Base-by-base conservation (phyloP, 1,140 invertebrate genomes). In the Neotoxoptera formosana region DNA sequence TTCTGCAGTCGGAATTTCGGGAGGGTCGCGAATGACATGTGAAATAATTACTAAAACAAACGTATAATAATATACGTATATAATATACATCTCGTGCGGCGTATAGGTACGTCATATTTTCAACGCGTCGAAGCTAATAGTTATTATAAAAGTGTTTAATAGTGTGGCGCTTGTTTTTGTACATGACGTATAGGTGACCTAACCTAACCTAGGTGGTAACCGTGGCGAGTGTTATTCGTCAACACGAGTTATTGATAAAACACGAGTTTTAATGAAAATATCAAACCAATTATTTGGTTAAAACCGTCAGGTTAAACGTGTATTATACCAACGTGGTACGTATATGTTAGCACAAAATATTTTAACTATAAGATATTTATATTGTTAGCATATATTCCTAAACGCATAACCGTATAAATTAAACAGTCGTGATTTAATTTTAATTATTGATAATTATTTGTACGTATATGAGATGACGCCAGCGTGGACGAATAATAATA, bases 1-100 rank as follows among this genome's bases (percentile, higher is more conserved):
- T 76, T 76, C 60, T 76, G 60, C 60, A 76, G 60, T 76, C n/a
- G 60, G 60, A 76, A 76, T 76, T n/a, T 76, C n/a, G 60, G 60
- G n/a, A 76, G 60, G 60, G 60, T 76, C 30, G 30, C 60, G 60
- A 67, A 67, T 67, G 60, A 67, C 60, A 67, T 67, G 60, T 76
- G 60, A 76, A 76, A 76, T n/a, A 76, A 76, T 76, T n/a, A 76
- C 14, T 76, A 76, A 76, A 76, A 76, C 60, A 76, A 76, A 76
- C 60, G 60, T 76, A 41, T 41, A 41, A 41, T 20, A 17, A n/a
- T n/a, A n/a, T n/a, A n/a, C n/a, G n/a, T n/a, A n/a, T n/a, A n/a
- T n/a, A n/a, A n/a, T 17, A n/a, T 14, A n/a, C 11, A 67, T 7
- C 60, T 76, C 60, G 60, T 6, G 30, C 14, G 14, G 25, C 30